Conservation (phyloP, 1,140 invertebrate species). For the Tetraneura akinire region DNA sequence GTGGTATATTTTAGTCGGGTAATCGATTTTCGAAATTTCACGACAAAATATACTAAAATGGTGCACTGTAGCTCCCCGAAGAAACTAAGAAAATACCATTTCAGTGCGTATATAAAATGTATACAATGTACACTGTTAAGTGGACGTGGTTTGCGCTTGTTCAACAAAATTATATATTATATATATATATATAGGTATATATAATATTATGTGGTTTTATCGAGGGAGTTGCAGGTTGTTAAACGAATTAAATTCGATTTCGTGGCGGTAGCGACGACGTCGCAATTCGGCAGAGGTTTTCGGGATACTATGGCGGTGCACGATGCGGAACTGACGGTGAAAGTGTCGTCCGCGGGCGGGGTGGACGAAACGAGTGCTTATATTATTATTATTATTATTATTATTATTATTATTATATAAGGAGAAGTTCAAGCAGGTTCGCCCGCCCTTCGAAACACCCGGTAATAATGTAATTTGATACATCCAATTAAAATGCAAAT, state of each 20-base stretch:
- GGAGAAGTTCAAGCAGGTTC: background rate
- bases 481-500: constrained; percentile 47
- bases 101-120: no score
- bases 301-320: background rate
- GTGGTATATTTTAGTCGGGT: no score
- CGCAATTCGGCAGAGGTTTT: background rate
- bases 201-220: background rate
- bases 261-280: background rate
- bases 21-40: no score
- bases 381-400: constrained; percentile 12
- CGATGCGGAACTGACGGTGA: no score
- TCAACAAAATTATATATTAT: background rate
- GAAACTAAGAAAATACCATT: no score
- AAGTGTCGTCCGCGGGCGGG: no score
- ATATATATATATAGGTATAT: background rate
- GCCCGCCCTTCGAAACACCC: constrained; percentile 15
- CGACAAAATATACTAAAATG: no score
- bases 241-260: constrained; percentile 44
- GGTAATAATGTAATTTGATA: constrained; percentile 42
- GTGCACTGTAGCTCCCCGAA: no score
- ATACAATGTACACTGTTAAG: constrained; percentile 8
- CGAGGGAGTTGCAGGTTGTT: constrained; percentile 15
- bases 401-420: constrained; percentile 7
- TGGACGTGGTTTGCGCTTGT: constrained; percentile 6
- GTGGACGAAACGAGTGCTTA: constrained; percentile 5